Conservation (phyloP, 2,797 vertebrate species). For the Mus caroli region DNA sequence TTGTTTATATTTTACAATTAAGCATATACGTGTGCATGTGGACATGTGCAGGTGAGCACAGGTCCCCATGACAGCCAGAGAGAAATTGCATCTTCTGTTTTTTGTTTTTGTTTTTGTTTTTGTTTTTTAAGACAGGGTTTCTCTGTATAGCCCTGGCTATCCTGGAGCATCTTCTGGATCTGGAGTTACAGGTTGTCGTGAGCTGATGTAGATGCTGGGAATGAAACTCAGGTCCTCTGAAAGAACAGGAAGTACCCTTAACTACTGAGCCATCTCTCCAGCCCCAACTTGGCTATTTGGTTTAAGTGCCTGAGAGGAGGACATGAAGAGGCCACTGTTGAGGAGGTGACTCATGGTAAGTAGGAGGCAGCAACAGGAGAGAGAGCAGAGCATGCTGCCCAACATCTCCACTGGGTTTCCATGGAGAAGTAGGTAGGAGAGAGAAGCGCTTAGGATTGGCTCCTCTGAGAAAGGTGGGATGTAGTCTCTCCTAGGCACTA, state of each 20-base stretch:
- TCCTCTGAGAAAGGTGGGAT: neutral
- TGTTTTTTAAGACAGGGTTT: too few relatives aligned
- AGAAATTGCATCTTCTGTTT: neutral
- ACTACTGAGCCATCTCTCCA: neutral
- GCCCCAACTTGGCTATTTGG: neutral
- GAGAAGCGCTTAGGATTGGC: neutral
- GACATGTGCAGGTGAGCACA: neutral
- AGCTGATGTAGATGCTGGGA: neutral
- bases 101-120: too few relatives aligned
- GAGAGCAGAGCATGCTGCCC: neutral
- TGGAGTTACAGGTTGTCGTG: neutral
- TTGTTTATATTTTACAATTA: neutral
- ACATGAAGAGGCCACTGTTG: neutral
- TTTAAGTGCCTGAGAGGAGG: neutral
- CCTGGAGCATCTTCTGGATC: neutral
- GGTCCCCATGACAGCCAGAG: neutral
- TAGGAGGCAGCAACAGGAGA: neutral
- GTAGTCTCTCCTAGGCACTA: neutral
- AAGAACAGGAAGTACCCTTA: neutral
- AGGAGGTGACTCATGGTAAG: neutral
- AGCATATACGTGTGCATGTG: neutral
- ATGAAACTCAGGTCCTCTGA: neutral
- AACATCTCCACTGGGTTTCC: too few relatives aligned
- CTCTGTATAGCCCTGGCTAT: too few relatives aligned
- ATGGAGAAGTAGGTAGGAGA: neutral